These are phyloP conservation scores for Lipotes vexillifer DNA, from an alignment of 2,113 vertebrate species.

Conservation along the genomic window DNA sequence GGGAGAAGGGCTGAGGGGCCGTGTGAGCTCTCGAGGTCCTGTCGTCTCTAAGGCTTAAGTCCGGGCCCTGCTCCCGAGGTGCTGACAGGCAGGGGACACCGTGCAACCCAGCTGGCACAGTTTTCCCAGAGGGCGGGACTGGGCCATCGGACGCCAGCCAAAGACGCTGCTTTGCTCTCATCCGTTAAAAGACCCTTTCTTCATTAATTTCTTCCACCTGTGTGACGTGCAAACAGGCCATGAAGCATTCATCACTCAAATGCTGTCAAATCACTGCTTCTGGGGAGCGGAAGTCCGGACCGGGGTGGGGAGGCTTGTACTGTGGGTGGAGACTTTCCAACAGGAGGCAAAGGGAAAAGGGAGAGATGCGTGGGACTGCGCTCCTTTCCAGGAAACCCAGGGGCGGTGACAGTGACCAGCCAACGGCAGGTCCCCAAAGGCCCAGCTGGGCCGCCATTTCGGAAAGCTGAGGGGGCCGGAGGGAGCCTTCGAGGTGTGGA, in stretches of 20 bases:
- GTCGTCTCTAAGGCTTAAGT: background rate
- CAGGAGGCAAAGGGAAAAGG: background rate
- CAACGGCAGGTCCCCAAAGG: fast-evolving
- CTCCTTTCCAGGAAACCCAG: background rate
- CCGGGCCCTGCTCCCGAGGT: background rate
- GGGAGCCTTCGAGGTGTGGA: background rate
- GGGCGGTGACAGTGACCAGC: fast-evolving
- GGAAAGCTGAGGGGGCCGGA: fast-evolving
- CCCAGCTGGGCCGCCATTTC: fast-evolving
- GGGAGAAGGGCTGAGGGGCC: background rate
- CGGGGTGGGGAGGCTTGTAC: background rate
- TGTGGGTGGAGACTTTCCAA: background rate
- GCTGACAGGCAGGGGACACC: background rate
- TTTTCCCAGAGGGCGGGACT: background rate
- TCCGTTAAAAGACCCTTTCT: background rate
- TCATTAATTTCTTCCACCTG: background rate
- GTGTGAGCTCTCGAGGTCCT: background rate
- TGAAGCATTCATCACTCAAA: background rate
- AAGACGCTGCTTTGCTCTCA: background rate
- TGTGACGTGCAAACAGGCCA: background rate
- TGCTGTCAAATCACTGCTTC: background rate
- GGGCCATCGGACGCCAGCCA: background rate
- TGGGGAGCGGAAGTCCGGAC: background rate
- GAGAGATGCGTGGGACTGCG: fast-evolving
- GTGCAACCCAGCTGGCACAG: fast-evolving